phyloP scores from a whole-genome alignment of 2,888 invertebrate species.

The Andrena bucephala region DNA sequence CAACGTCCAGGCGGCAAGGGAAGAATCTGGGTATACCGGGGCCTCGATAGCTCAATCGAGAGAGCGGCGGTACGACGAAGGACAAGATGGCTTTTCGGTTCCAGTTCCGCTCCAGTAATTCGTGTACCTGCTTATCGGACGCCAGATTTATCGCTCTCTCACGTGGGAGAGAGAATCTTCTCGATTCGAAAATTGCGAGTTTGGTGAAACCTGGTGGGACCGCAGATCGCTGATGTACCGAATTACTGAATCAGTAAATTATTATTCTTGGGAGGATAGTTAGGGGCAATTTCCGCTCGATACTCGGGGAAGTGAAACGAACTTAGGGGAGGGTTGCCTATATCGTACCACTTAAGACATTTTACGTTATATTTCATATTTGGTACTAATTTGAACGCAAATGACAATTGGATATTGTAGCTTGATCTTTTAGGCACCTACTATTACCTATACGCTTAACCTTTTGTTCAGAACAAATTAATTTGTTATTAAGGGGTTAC shows the following conservation, averaged over 20 bases:
- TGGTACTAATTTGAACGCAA: no score
- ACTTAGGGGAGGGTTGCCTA: no score
- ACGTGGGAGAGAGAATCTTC: background rate
- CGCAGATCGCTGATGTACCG: background rate
- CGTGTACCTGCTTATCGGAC: background rate
- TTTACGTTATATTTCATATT: no score
- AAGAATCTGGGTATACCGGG: background rate
- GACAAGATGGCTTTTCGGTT: conserved; percentile 1
- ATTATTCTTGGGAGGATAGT: background rate
- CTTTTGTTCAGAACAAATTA: no score
- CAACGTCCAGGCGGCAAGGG: background rate
- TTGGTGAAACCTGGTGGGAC: background rate
- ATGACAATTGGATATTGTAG: no score
- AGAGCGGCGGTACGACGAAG: background rate
- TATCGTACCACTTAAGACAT: no score
- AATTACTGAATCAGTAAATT: background rate
- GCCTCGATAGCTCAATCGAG: conserved; percentile 12
- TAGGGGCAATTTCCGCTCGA: background rate
- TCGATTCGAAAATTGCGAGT: background rate
- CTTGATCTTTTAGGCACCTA: no score
- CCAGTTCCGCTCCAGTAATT: conserved; percentile 7
- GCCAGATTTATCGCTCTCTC: background rate
- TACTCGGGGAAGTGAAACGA: background rate
- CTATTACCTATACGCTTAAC: no score
- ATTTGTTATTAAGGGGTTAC: no score